A percentile compares a stretch with the other conserved stretches of the same genome.
These are phyloP conservation scores for Drymodes brunneopygia DNA, from an alignment of 2,113 vertebrate species.

Conservation along the genomic window DNA sequence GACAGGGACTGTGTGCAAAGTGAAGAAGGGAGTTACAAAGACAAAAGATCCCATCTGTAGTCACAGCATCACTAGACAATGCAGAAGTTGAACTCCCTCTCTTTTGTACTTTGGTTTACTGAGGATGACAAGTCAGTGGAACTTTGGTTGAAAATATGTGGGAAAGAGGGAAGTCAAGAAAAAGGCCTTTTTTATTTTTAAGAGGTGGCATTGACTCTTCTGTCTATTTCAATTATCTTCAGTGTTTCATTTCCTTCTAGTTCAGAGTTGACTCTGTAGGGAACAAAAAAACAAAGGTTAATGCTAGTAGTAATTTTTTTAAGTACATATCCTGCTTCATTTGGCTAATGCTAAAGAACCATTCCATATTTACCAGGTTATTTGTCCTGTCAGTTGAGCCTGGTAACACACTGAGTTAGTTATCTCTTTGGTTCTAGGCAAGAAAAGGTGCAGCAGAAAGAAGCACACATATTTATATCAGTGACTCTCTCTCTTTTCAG, in stretches of 20 bases:
- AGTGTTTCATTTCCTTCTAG: conserved; percentile 78
- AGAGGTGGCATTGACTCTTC: conserved; percentile 84
- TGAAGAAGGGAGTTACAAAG: neutral
- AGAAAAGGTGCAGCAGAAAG: no score
- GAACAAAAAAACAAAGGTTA: neutral
- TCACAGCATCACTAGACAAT: conserved; percentile 10
- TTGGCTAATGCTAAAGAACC: no score
- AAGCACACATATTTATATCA: no score
- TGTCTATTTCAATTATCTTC: conserved; percentile 83
- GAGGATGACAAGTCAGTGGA: conserved; percentile 21
- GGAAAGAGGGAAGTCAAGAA: conserved; percentile 26
- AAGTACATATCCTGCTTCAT: neutral
- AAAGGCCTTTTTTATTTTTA: conserved; percentile 58
- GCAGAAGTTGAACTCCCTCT: conserved; percentile 25
- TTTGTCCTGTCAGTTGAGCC: no score
- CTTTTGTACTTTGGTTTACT: conserved; percentile 49
- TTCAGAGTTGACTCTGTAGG: conserved; percentile 71
- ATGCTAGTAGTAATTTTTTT: neutral
- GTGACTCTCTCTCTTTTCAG: no score
- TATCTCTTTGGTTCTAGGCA: no score
- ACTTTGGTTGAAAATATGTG: conserved; percentile 15
- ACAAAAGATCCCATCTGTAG: conserved; percentile 1
- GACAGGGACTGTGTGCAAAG: neutral
- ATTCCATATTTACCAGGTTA: no score
- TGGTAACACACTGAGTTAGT: no score